Base-by-base conservation (phyloP, 2,797 vertebrate species). In the Esox lucius region DNA sequence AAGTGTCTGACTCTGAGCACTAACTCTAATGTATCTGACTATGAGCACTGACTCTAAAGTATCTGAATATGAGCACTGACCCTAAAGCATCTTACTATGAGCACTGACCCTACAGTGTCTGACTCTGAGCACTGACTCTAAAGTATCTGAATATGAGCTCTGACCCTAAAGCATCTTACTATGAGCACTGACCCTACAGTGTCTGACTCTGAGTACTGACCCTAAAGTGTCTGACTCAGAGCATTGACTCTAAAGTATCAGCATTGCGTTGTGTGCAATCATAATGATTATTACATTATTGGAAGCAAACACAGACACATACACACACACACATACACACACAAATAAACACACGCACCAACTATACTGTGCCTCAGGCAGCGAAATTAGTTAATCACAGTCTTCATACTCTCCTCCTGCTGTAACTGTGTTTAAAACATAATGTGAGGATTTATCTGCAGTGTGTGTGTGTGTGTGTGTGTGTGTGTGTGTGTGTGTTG, bases 401-500 rank as follows among this genome's bases (percentile, higher is more conserved):
- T 24, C 56, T 59, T 59, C 22, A 59, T 59, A 19, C n/a, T 59
- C 56, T 59, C n/a, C 56, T 59, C 56, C 56, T 59, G 22, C 56
- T 59, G 22, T 22, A 59, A 24, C 56, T 59, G n/a, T 24, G n/a
- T 59, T 59, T 24, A 7, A 59, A 59, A 59, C 9, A 24, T 59
- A 59, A 59, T 59, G 22, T 59, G 56, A 59, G 56, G 53, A 59
- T 59, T 59, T 59, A 59, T 59, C 53, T 22, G 53, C 53, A 59
- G 53, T 73, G 56, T 39, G 35, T n/a, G 16, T 64, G 24, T 73
- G 33, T 19, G n/a, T 42, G 56, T 61, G 31, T 42, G 53, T 62
- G 71, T 26, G 70, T 56, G 49, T 71, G 68, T 70, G 68, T 15
- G 68, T 70, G 68, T 70, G 42, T 53, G 64, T 31, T 46, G 65